These are phyloP conservation scores for Cetonia aurata DNA, from an alignment of 2,888 invertebrate species.

Conservation along the genomic window DNA sequence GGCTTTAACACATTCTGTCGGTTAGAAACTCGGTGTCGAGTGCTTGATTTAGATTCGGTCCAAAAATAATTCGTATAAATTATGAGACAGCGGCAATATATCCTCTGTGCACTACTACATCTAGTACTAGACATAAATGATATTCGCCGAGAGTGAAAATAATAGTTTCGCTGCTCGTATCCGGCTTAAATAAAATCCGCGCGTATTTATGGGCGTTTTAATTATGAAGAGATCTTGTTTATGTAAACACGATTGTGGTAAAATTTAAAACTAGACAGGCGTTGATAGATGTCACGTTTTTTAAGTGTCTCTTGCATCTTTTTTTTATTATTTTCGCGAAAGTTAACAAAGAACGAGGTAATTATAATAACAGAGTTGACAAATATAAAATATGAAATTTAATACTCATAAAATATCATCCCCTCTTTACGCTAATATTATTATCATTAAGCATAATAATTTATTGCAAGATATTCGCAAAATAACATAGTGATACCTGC, in stretches of 20 bases:
- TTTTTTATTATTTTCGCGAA: too few relatives aligned
- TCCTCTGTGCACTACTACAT: conserved; percentile 31
- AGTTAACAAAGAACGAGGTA: too few relatives aligned
- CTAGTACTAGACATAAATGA: conserved; percentile 38
- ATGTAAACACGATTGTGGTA: conserved; percentile 22
- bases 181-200: conserved; percentile 28
- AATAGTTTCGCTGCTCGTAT: conserved; percentile 30
- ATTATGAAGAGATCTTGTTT: conserved; percentile 34
- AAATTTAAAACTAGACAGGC: conserved; percentile 17
- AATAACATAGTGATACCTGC: too few relatives aligned
- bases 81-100: conserved; percentile 40
- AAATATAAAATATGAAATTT: too few relatives aligned
- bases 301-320: too few relatives aligned
- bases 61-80: conserved; percentile 41
- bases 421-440: too few relatives aligned
- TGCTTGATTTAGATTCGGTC: conserved; percentile 48
- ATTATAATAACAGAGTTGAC: too few relatives aligned
- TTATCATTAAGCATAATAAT: too few relatives aligned
- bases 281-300: neutral
- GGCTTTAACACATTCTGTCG: conserved; percentile 58
- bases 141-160: conserved; percentile 39
- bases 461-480: too few relatives aligned
- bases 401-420: too few relatives aligned
- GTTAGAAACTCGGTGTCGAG: conserved; percentile 54
- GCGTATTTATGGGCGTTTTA: conserved; percentile 31